Percentiles rank a stretch among this genome's conserved stretches.
Conservation (phyloP, 2,888 invertebrate species). For the Philhelius pedissequus region DNA sequence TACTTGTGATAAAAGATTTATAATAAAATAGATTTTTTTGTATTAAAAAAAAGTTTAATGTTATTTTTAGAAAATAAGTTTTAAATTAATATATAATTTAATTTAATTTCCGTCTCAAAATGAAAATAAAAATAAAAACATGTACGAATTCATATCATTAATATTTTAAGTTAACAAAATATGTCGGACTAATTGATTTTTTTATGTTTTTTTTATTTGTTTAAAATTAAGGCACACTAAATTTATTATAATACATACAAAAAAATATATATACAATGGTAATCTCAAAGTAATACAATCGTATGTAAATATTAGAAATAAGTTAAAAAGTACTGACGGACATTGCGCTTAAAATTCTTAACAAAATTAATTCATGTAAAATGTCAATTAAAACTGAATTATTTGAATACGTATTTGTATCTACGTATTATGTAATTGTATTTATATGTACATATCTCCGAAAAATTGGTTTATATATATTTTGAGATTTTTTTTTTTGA, state of each 20-base stretch:
- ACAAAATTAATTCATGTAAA: neutral
- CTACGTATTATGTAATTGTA: no score
- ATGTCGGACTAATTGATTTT: neutral
- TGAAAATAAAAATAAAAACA: neutral
- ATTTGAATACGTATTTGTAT: no score
- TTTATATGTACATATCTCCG: no score
- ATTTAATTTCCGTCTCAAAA: constrained; percentile 33
- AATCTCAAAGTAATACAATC: constrained; percentile 57
- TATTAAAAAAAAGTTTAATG: constrained; percentile 18
- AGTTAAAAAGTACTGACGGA: constrained; percentile 27
- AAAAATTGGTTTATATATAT: neutral
- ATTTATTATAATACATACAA: neutral
- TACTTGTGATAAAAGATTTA: constrained; percentile 68
- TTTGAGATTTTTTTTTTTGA: no score
- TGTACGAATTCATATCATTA: constrained; percentile 60
- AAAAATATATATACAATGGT: neutral
- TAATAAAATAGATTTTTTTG: constrained; percentile 14
- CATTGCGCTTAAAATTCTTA: neutral
- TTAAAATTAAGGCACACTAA: neutral
- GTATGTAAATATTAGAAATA: constrained; percentile 50
- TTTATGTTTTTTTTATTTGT: neutral
- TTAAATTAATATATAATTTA: constrained; percentile 4
- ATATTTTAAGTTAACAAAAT: constrained; percentile 33
- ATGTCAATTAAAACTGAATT: neutral
- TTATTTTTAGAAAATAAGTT: neutral